phyloP scores from a whole-genome alignment of 2,888 invertebrate genomes.

The Caenorhabditis sp. region DNA sequence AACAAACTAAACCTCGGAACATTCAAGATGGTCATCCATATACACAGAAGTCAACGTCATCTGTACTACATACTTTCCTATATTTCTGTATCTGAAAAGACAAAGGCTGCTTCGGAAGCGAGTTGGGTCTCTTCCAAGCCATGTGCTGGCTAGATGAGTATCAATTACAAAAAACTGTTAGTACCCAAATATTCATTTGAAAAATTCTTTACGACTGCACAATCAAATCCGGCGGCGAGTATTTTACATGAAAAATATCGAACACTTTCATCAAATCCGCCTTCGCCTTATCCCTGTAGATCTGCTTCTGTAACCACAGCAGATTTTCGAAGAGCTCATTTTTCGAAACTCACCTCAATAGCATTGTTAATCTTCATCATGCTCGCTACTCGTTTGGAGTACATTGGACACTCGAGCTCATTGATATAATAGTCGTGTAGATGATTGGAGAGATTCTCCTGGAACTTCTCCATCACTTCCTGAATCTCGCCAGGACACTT shows the following conservation, averaged over 20 bases:
- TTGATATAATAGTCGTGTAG: constrained; percentile 62
- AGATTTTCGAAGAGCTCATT: not conserved
- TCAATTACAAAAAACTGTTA: too few relatives aligned
- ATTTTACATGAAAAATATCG: constrained; percentile 15
- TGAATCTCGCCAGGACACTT: not conserved
- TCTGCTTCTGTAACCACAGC: not conserved
- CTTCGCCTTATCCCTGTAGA: not conserved
- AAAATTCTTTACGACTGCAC: not conserved
- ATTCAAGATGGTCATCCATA: too few relatives aligned
- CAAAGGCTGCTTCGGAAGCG: too few relatives aligned
- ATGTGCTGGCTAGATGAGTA: too few relatives aligned
- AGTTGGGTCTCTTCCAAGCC: too few relatives aligned
- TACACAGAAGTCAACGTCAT: too few relatives aligned
- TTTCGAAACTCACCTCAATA: not conserved
- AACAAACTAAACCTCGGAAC: too few relatives aligned
- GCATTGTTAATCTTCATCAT: constrained; percentile 58
- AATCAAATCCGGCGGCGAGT: constrained; percentile 1
- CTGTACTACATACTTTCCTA: too few relatives aligned
- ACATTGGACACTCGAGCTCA: constrained; percentile 39
- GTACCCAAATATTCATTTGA: not conserved
- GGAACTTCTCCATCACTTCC: constrained; percentile 31
- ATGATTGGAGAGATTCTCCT: constrained; percentile 51
- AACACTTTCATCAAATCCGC: constrained; percentile 11
- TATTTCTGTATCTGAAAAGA: too few relatives aligned
- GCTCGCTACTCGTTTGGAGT: constrained; percentile 57